A percentile compares a stretch with the other conserved stretches of the same genome.
These are phyloP conservation scores for Acrocyrtus sp. DNA, from an alignment of 2,888 invertebrate genomes.

Conservation along the genomic window DNA sequence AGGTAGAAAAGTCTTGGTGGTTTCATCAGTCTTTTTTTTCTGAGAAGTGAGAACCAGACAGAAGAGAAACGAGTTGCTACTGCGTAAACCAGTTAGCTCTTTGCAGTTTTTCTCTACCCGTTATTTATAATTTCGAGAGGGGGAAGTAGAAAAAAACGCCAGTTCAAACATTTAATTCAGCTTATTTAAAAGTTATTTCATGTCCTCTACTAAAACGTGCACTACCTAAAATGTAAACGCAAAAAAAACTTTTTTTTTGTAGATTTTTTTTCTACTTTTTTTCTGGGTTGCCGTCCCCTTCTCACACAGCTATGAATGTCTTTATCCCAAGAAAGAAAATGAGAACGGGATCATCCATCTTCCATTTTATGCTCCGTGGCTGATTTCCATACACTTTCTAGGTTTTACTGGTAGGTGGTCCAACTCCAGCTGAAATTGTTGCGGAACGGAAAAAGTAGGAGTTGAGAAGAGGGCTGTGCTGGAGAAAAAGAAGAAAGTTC, in stretches of 20 bases:
- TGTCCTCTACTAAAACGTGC: no score
- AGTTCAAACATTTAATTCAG: no score
- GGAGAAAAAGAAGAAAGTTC: no score
- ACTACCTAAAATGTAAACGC: not conserved
- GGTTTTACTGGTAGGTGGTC: conserved; percentile 34
- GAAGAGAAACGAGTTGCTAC: not conserved
- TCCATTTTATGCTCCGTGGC: conserved; percentile 43
- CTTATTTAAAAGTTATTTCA: not conserved
- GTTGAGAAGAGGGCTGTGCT: not conserved
- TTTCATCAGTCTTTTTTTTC: not conserved
- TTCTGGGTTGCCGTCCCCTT: no score
- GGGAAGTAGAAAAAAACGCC: not conserved
- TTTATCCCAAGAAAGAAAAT: no score
- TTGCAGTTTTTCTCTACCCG: no score
- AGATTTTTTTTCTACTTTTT: not conserved
- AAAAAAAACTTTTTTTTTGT: not conserved
- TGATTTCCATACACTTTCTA: conserved; percentile 39
- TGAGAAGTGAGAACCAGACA: no score
- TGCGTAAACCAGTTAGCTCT: no score
- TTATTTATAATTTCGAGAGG: no score
- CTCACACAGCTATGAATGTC: no score
- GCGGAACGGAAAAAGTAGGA: not conserved
- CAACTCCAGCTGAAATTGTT: not conserved
- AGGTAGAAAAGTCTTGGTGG: not conserved
- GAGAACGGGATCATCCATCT: conserved; percentile 42